Conservation (phyloP, 1,140 invertebrate species). For the Brachystomella parvula region DNA sequence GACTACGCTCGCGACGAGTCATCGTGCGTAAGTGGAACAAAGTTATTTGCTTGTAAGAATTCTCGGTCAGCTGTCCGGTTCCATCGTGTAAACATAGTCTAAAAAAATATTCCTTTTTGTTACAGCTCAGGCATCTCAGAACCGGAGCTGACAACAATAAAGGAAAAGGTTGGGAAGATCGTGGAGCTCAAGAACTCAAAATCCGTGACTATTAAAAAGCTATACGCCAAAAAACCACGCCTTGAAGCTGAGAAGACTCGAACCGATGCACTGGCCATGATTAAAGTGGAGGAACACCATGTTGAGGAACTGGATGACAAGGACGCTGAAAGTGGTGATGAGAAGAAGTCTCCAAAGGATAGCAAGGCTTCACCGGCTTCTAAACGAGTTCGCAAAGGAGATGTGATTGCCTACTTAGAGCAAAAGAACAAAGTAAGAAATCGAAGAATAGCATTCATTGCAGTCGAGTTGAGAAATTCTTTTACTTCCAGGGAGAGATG, state of each 20-base stretch:
- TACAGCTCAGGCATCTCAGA: conserved; percentile 1
- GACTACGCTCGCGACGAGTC: not conserved
- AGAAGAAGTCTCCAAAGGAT: too few species aligned
- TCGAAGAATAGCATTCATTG: too few species aligned
- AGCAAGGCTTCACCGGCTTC: too few species aligned
- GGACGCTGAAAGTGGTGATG: too few species aligned
- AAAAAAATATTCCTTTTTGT: not conserved
- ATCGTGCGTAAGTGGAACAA: not conserved
- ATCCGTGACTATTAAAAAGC: not conserved
- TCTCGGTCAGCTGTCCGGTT: not conserved
- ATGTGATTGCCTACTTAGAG: too few species aligned
- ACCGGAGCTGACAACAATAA: not conserved
- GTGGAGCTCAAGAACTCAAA: not conserved
- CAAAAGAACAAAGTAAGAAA: too few species aligned
- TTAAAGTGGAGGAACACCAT: too few species aligned
- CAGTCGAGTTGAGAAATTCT: too few species aligned
- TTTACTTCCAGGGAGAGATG: too few species aligned
- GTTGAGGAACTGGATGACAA: too few species aligned
- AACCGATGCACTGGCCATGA: too few species aligned
- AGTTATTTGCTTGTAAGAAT: not conserved
- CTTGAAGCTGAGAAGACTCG: not conserved
- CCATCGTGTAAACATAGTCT: not conserved
- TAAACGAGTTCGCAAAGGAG: too few species aligned
- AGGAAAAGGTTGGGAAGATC: not conserved
- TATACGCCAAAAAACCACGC: not conserved